Base-by-base conservation (phyloP, 2,888 invertebrate species). In the Limenitis arthemis region DNA sequence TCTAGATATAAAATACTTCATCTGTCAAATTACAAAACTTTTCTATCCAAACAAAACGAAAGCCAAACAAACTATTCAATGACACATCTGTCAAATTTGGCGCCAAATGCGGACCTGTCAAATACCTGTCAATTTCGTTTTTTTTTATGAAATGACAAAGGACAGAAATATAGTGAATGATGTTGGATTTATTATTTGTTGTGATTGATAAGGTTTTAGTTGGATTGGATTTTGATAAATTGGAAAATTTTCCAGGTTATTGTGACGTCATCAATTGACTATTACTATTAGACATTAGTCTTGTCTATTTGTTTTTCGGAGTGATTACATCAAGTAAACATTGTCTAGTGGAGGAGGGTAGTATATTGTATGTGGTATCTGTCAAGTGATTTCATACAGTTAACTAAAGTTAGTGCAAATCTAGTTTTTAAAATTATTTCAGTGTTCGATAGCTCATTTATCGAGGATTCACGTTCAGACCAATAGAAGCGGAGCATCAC, bases 91-190 rank as follows among this genome's bases (percentile, higher is more conserved):
- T 64, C 62, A 63, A 56, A 59, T 58, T 44, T 54, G 56, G 57
- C 61, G 46, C 61, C 61, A 60, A 61, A 59, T 54, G 55, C 53
- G 55, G 52, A 57, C 52, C 63, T 66, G 66, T 64, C 66, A 64
- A 58, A 63, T 61, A 62, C 53, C 60, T 62, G 64, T 61, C 64
- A 64, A 60, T 54, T 47, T 57, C 46, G 53, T 61, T 62, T 60
- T 62, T 61, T 62, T 63, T 64, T 61, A 61, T 63, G 59, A 65
- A 59, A 52, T 63, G 66, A 65, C 64, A 56, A 62, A 59, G 64
- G 67, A 44, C 52, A 51, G 30, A 52, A 48, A 54, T 53, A 59
- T 55, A 55, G 54, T 53, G 53, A 58, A 58, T 57, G 56, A 56
- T 54, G 30, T 6, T 38, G 42, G 39, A 51, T 55, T 53, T 49